phyloP scores from a whole-genome alignment of 2,888 invertebrate species.

The Lacanobia oleracea region DNA sequence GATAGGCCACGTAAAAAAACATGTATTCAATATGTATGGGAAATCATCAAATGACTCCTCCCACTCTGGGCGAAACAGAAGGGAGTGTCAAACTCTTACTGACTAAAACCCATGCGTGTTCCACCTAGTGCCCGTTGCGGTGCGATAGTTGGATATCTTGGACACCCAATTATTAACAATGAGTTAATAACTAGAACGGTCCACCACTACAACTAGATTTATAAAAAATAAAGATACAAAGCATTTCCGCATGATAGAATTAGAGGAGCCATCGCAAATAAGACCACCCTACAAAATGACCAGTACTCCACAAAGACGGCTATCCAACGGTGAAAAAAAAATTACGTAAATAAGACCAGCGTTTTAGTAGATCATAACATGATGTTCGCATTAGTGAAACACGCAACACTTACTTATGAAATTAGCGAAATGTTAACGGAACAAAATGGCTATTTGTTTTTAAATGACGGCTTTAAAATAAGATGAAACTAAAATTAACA shows the following conservation, averaged over 20 bases:
- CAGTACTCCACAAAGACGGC: constrained; percentile 6
- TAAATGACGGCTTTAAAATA: constrained; percentile 38
- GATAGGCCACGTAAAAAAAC: too few species aligned
- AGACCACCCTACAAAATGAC: not conserved
- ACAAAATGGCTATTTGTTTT: constrained; percentile 27
- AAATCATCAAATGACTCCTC: too few species aligned
- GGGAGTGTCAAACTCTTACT: too few species aligned
- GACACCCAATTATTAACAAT: too few species aligned
- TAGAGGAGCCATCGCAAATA: not conserved
- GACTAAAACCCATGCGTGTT: too few species aligned
- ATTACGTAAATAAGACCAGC: constrained; percentile 46
- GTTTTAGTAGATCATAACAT: constrained; percentile 37
- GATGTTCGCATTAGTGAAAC: constrained; percentile 21
- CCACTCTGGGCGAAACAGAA: too few species aligned
- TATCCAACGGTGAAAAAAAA: constrained; percentile 32
- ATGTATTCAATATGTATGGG: too few species aligned
- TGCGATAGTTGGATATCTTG: too few species aligned
- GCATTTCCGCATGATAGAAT: not conserved
- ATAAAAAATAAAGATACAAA: not conserved
- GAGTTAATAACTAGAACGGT: too few species aligned
- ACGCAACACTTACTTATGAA: constrained; percentile 57
- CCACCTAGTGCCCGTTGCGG: too few species aligned
- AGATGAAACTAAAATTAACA: constrained; percentile 11
- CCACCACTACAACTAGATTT: not conserved
- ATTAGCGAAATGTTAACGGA: constrained; percentile 55